Evolutionary conservation across 37 sponge, comb jelly and placozoan species (phyloP).

Genomic region (Diacarnus erythraeanus): DNA sequence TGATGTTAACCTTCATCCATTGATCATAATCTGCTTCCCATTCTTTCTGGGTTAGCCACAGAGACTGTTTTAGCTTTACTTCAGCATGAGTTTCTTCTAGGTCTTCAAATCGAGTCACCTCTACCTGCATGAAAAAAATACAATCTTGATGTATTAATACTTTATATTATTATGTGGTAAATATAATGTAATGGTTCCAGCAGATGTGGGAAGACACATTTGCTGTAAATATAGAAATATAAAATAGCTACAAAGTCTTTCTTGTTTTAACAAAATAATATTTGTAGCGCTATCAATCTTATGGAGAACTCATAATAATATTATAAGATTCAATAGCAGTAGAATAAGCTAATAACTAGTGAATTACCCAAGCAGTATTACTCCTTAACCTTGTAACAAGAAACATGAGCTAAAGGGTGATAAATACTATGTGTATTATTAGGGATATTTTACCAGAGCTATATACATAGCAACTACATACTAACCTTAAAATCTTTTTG

Average conservation of each 20-base stretch:
- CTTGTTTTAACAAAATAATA: no score
- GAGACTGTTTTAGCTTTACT: constrained; percentile 88
- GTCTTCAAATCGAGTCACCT: constrained; percentile 94
- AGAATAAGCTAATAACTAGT: no score
- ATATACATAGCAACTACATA: no score
- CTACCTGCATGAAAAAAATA: constrained; percentile 65
- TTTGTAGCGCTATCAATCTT: no score
- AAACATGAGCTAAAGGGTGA: no score
- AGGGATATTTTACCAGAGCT: no score
- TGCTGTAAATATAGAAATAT: background rate
- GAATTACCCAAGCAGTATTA: no score
- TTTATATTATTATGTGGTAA: background rate
- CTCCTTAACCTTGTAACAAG: no score
- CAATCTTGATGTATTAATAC: background rate
- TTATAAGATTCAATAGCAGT: no score
- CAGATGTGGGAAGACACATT: background rate
- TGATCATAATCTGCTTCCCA: constrained; percentile 77
- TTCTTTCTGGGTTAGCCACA: constrained; percentile 88
- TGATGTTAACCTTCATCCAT: constrained; percentile 73
- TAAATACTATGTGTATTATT: no score
- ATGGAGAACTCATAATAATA: no score
- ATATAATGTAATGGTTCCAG: background rate
- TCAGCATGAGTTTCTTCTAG: constrained; percentile 94
- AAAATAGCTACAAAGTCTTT: no score
- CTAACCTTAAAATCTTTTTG: constrained; percentile 96